Percentiles rank a stretch among this genome's conserved stretches.
These are phyloP conservation scores for Priocnemis perturbator DNA, from an alignment of 2,888 invertebrate species.

Conservation along the genomic window DNA sequence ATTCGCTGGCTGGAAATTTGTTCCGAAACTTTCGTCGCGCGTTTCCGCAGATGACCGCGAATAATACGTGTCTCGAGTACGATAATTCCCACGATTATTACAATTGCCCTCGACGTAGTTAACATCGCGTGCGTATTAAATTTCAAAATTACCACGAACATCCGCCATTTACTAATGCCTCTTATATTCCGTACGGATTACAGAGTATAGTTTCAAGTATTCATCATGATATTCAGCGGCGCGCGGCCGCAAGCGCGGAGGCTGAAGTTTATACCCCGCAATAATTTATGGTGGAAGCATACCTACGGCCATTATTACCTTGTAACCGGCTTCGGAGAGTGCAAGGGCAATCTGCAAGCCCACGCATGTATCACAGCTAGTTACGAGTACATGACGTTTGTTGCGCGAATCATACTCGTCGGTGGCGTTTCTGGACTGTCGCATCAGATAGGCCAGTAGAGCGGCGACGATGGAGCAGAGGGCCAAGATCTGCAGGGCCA, in stretches of 20 bases:
- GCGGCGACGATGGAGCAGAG: constrained; percentile 90
- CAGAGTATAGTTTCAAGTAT: constrained; percentile 3
- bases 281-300: constrained; percentile 27
- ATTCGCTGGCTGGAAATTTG: no score
- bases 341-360: constrained; percentile 82
- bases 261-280: background rate
- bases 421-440: constrained; percentile 81
- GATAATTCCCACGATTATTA: no score
- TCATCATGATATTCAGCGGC: constrained; percentile 1
- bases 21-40: no score
- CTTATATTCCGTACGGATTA: background rate
- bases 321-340: constrained; percentile 69
- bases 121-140: no score
- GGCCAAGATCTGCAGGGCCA: constrained; percentile 88
- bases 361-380: constrained; percentile 87
- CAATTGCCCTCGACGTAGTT: no score
- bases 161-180: no score
- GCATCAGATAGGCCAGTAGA: constrained; percentile 84
- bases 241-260: background rate
- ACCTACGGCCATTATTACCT: constrained; percentile 55
- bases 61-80: no score
- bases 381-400: constrained; percentile 86
- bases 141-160: no score
- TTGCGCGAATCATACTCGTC: constrained; percentile 78
- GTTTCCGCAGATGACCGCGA: no score